Percentiles rank a stretch among this genome's conserved stretches.
Evolutionary conservation across 2,113 vertebrate genomes (phyloP).

Genomic region (Gymnorhina tibicen): DNA sequence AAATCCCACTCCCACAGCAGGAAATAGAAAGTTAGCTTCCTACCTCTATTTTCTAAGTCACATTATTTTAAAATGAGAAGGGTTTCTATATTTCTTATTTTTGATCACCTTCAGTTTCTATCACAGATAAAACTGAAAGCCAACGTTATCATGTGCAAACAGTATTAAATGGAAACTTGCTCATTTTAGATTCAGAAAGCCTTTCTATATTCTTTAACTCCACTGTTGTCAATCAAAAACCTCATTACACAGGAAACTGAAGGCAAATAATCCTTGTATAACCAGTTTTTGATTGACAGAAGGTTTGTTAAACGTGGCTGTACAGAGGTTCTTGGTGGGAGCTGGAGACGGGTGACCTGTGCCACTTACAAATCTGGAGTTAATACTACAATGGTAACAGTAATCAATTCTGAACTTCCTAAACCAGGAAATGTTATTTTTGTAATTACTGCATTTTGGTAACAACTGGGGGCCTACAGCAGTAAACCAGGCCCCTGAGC

Average conservation of each 20-base stretch:
- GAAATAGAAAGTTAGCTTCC: neutral
- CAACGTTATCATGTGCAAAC: neutral
- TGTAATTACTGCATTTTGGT: neutral
- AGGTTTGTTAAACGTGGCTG: constrained; percentile 28
- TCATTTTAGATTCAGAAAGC: constrained; percentile 43
- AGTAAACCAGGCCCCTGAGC: neutral
- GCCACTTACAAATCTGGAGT: neutral
- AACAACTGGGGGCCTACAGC: neutral
- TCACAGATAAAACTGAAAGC: neutral
- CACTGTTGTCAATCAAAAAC: constrained; percentile 48
- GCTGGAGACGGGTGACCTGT: neutral
- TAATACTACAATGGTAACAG: neutral
- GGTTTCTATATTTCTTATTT: neutral
- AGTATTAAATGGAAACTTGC: neutral
- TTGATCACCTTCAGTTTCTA: neutral
- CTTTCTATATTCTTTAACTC: constrained; percentile 14
- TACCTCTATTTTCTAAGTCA: neutral
- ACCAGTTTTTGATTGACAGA: constrained; percentile 48
- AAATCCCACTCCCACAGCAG: neutral
- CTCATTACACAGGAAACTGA: constrained; percentile 54
- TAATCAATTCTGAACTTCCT: neutral
- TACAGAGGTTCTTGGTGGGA: neutral
- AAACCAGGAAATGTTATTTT: neutral
- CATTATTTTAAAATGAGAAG: neutral
- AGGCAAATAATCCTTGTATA: constrained; percentile 55